phyloP scores from a whole-genome alignment of 2,888 invertebrate genomes.

The Allacma fusca region DNA sequence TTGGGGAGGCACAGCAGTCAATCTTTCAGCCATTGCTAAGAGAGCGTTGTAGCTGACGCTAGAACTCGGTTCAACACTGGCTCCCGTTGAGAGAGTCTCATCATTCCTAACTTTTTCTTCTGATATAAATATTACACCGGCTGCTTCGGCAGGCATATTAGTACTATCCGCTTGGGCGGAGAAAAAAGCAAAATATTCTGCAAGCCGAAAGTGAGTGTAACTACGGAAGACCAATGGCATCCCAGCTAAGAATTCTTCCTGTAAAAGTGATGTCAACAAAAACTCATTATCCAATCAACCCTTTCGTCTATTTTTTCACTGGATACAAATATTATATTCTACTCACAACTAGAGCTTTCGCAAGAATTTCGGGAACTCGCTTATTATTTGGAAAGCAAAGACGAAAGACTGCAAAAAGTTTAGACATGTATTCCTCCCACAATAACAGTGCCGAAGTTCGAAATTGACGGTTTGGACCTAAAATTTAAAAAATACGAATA shows the following conservation, averaged over 20 bases:
- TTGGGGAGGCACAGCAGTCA: neutral
- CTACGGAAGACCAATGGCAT: slow-evolving; percentile 49
- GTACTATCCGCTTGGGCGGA: neutral
- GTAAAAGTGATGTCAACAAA: too few species aligned
- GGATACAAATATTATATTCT: neutral
- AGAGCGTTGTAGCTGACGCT: neutral
- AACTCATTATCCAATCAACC: too few species aligned
- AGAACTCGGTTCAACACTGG: neutral
- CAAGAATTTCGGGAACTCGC: slow-evolving; percentile 52
- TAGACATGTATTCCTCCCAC: slow-evolving; percentile 46
- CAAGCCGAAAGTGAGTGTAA: slow-evolving; percentile 19
- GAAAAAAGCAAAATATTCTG: slow-evolving; percentile 37
- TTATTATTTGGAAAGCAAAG: slow-evolving; percentile 50
- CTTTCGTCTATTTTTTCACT: neutral
- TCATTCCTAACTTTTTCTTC: neutral
- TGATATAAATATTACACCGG: slow-evolving; percentile 22
- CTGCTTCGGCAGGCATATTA: neutral
- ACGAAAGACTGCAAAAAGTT: slow-evolving; percentile 50
- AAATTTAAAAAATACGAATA: neutral
- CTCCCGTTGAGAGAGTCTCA: neutral
- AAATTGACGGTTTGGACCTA: slow-evolving; percentile 24
- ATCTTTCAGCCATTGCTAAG: neutral
- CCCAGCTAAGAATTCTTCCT: slow-evolving; percentile 53
- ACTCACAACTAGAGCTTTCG: slow-evolving; percentile 52
- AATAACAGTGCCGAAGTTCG: slow-evolving; percentile 31